phyloP scores from a whole-genome alignment of 2,113 vertebrate species.

The Alexandromys fortis region DNA sequence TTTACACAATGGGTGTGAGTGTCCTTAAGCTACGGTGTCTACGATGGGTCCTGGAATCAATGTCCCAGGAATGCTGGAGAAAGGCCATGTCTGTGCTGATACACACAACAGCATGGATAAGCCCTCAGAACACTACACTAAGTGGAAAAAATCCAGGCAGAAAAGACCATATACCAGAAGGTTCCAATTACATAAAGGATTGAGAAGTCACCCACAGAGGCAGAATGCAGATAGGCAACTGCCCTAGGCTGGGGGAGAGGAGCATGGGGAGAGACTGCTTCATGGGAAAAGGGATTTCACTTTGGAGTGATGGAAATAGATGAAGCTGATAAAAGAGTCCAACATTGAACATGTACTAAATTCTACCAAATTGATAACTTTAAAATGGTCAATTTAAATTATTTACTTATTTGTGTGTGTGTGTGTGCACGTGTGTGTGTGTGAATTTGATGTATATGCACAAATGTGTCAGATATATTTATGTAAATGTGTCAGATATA shows the following conservation, averaged over 20 bases:
- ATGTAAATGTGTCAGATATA: not conserved
- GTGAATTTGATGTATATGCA: too few species aligned
- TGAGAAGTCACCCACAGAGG: not conserved
- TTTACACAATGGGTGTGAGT: not conserved
- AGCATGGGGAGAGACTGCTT: not conserved
- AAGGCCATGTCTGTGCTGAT: not conserved
- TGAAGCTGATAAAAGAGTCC: too few species aligned
- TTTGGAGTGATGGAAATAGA: not conserved
- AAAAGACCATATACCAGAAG: not conserved
- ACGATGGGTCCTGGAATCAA: not conserved
- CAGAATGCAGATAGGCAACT: not conserved
- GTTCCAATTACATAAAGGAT: not conserved
- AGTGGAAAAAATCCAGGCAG: not conserved
- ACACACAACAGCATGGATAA: not conserved
- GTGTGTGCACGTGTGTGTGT: too few species aligned
- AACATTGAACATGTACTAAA: not conserved
- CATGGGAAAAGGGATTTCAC: not conserved
- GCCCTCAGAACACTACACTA: not conserved
- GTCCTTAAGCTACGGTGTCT: not conserved
- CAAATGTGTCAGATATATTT: not conserved
- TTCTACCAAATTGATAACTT: not conserved
- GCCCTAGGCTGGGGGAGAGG: not conserved
- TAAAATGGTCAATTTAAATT: not conserved
- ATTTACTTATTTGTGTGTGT: not conserved
- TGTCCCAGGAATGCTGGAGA: not conserved